Base-by-base conservation (phyloP, 1,140 invertebrate genomes). In the Helicorthomorpha holstii region DNA sequence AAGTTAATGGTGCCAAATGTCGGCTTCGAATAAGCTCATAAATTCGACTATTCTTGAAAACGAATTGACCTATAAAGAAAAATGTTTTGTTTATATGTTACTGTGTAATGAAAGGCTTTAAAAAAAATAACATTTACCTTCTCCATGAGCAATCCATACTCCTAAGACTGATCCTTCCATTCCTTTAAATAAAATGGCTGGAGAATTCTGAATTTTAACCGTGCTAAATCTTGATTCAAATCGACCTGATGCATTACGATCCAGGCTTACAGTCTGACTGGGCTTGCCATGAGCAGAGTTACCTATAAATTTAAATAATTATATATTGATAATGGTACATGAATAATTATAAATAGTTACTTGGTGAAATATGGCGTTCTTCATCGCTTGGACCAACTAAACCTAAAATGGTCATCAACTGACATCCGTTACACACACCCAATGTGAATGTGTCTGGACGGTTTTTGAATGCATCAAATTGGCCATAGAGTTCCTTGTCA, bases 341-440 rank as follows among this genome's bases (percentile, higher is more conserved):
- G 7, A 7, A 4, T 50, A 50, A 3, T 23, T 46, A 46, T 46
- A 7, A 46, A 10, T 7, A 25, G 4, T 22, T 7, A n/a, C 19
- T 10, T 46, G 12, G 19, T 46, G 19, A 12, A 7, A 12, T 7
- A 7, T 19, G 48, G 45, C 55, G 60, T 21, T 47, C 19, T 27
- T 45, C 3, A 4, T 49, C 41, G 56, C 57, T n/a, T 4, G 63
- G 64, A 48, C 80, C 78, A 27, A 89, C 68, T 81, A 82, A 89
- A 3, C 84, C 83, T 23, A 91, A 71, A 3, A 93, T 66, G 25
- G 81, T 84, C 85, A 97, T 89, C 41, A 98, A 66, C 63, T 98
- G 94, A 63, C 93, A 97, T 1, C 94, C 94, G 69, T 98, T 98
- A 63, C 94, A 98, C 10, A 98, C 86, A 41, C 94, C 94, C 44